Base-by-base conservation (phyloP, 2,797 vertebrate genomes). In the Rhadinocentrus ornatus region DNA sequence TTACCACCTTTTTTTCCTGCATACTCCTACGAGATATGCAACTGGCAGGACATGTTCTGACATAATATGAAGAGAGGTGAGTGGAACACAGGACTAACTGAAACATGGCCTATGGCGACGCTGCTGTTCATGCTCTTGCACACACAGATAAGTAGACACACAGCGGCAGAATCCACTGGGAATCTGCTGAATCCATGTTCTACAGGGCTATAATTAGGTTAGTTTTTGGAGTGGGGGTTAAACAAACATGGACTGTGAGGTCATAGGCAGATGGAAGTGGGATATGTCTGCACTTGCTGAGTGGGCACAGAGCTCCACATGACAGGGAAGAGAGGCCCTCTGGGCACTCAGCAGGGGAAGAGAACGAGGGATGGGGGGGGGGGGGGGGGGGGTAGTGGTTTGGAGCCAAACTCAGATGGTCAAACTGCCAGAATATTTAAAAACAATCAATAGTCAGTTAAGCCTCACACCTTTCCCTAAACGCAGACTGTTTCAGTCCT, bases 261-360 rank as follows among this genome's bases (percentile, higher is more conserved):
- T 94, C 93, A 94, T 92, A 90, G 86, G 89, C 91, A 93, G 90
- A 93, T 93, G 90, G 91, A 93, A 93, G 91, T 90, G 86, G 93
- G 93, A 94, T 94, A 90, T 92, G 94, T 88, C 93, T 93, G 89
- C 92, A 93, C 94, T 94, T 94, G 94, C 94, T 95, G 93, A 94
- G 93, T 94, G 94, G 93, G 94, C 93, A 94, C 90, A 85, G 88
- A 87, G 88, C 92, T 91, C 86, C 90, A 93, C 88, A 90, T 93
- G 93, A 94, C 91, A 83, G 89, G 83, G 71, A 87, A 85, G 88
- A 88, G 89, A 91, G 90, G 89, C 91, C 92, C 92, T 91, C 82
- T 39, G 90, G 90, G 86, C 77, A 80, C 86, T 88, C 80, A 64
- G 85, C 79, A 57, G 81, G 83, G 88, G 75, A 66, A 79, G 77